Base-by-base conservation (phyloP, 2,113 vertebrate genomes). In the Lepus americanus region DNA sequence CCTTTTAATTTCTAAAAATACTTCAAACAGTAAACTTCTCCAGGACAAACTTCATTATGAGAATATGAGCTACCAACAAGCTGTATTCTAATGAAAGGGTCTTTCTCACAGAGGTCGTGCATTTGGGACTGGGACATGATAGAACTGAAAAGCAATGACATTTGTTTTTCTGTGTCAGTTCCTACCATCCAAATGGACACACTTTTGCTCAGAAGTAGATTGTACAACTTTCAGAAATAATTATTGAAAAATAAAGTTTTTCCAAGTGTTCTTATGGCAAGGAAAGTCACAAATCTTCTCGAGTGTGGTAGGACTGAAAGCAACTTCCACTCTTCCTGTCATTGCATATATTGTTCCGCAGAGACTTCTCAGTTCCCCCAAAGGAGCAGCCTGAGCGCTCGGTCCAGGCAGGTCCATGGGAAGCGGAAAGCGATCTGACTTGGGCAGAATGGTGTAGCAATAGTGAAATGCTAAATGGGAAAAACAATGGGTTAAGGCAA, bases 401-500 rank as follows among this genome's bases (percentile, higher is more conserved):
- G 25, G 44, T 81, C 25, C 29, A 73, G 67, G 36, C 27, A 77
- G 31, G 31, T 22, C 81, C 19, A 39, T 9, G 9, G 79, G 69
- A 55, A 79, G 61, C 44, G 13, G 53, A 39, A 88, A 84, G 44
- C 72, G 73, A 84, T 82, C 55, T 86, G 88, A 87, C 29, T 16
- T 78, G 63, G 16, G 23, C 16, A 83, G 36, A 51, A 70, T 2
- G 25, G 7, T 73, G 29, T 2, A 93, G 36, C 7, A 55, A 79
- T 87, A 92, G 12, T 74, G n/a, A 95, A 92, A 86, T 67, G 23
- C 82, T 88, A 72, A 87, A 78, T 69, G 22, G 70, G 61, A 10
- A 29, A 36, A 4, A 19, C 5, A 5, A 31, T 9, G 53, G 6
- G n/a, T 84, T 80, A 87, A 66, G 33, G 69, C n/a, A 89, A n/a